phyloP scores from a whole-genome alignment of 2,888 invertebrate species.

The Nephrotoma guestfalica region DNA sequence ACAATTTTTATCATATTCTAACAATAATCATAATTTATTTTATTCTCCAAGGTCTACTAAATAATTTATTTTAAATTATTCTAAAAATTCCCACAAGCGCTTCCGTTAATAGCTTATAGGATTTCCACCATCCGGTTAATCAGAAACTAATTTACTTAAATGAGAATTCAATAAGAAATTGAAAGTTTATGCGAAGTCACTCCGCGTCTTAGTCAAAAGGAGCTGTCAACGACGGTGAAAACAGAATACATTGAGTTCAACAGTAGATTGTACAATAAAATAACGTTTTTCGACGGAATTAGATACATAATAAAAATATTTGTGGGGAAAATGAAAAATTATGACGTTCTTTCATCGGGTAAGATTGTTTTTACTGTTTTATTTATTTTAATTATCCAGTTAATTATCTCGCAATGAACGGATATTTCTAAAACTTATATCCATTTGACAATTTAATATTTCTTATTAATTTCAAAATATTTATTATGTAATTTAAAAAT shows the following conservation, averaged over 20 bases:
- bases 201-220: background rate
- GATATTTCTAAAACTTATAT: background rate
- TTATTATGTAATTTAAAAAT: background rate
- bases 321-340: conserved; percentile 8
- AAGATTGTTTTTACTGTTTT: background rate
- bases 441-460: background rate
- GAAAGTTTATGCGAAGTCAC: background rate
- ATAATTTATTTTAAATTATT: background rate
- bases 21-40: background rate
- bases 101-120: background rate
- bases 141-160: background rate
- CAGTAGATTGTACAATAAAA: background rate
- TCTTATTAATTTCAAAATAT: background rate
- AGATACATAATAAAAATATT: background rate
- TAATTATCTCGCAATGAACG: background rate
- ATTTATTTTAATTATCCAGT: background rate
- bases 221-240: background rate
- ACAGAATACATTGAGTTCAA: background rate
- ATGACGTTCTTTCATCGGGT: conserved; percentile 10
- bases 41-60: background rate
- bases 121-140: background rate
- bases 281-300: background rate
- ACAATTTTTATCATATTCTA: background rate
- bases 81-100: background rate
- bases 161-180: background rate